A percentile compares a stretch with the other conserved stretches of the same genome.
phyloP scores from a whole-genome alignment of 2,797 vertebrate genomes.

The Amniataba percoides region DNA sequence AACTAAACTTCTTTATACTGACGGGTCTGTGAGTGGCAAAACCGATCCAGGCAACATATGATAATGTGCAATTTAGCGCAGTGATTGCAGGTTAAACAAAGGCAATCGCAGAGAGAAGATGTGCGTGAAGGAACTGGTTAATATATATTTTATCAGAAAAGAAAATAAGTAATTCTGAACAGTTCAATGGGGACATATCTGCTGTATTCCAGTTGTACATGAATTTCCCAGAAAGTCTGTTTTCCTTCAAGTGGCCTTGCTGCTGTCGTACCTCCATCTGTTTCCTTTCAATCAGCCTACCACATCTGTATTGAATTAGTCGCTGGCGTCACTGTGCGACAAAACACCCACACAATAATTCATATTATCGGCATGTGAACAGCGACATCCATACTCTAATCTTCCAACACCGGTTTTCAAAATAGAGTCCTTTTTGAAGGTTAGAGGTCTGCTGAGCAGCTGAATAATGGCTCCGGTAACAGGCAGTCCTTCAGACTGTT shows the following conservation, averaged over 20 bases:
- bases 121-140: slow-evolving; percentile 4
- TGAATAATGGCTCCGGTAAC: neutral
- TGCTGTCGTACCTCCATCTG: too few relatives aligned
- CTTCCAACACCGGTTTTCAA: neutral
- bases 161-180: neutral
- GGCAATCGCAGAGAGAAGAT: neutral
- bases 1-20: neutral
- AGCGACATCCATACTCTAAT: neutral
- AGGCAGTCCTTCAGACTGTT: neutral
- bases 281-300: too few relatives aligned
- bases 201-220: neutral
- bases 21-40: neutral
- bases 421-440: neutral
- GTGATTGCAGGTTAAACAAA: slow-evolving; percentile 21
- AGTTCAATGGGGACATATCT: neutral
- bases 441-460: too few relatives aligned
- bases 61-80: slow-evolving; percentile 27
- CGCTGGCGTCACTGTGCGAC: neutral
- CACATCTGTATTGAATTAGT: neutral
- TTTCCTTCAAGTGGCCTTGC: too few relatives aligned
- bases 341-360: neutral
- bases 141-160: neutral
- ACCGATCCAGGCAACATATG: slow-evolving; percentile 23
- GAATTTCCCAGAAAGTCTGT: neutral
- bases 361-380: neutral